Base-by-base conservation (phyloP, 2,797 vertebrate species). In the Spondyliosoma cantharus region DNA sequence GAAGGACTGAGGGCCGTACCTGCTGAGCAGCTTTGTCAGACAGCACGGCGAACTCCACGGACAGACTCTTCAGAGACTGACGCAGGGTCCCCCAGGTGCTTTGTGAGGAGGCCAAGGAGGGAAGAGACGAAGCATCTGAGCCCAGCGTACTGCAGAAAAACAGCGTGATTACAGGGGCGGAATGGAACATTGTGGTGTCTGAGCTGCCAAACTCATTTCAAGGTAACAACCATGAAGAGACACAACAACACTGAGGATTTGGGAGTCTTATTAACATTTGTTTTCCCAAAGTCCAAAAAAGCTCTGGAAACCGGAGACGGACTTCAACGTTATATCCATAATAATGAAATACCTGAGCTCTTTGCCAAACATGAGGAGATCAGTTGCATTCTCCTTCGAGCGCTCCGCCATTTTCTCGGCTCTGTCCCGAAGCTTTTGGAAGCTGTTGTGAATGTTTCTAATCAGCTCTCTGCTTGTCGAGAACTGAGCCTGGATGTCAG, bases 1-100 rank as follows among this genome's bases (percentile, higher is more conserved):
- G 64, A 61, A 48, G 62, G 48, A 50, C 53, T 17, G 50, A 73
- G 65, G 64, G 61, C 59, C 87, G 82, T 93, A 99, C 98, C 96
- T 99, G 98, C 84, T 97, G 96, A 42, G 95, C 95, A 0, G 97
- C 97, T 92, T 97, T 99, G 93, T 99, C 97, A 0, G 98, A 97
- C 4, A 99, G 91, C 81, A 97, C 89, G 0, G 96, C 95, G 17
- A 99, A 99, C 90, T 99, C 98, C 70, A 97, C 96, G 0, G 98
- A 99, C 46, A 99, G 94, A 83, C 97, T 97, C 87, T 96, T 98
- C 73, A 99, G 88, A 1, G 98, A 96, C 85, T 96, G 96, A 71
- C 97, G 97, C 72, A 99, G 91, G 61, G 95, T 93, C 17, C 95
- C 94, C 98, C 98, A 99, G 0, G 95, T 95, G 92, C 95, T 96